Evolutionary conservation across 2,888 invertebrate species (phyloP), one percentile per base, ranked within the genome.

Genomic region (Erynnis tages): DNA sequence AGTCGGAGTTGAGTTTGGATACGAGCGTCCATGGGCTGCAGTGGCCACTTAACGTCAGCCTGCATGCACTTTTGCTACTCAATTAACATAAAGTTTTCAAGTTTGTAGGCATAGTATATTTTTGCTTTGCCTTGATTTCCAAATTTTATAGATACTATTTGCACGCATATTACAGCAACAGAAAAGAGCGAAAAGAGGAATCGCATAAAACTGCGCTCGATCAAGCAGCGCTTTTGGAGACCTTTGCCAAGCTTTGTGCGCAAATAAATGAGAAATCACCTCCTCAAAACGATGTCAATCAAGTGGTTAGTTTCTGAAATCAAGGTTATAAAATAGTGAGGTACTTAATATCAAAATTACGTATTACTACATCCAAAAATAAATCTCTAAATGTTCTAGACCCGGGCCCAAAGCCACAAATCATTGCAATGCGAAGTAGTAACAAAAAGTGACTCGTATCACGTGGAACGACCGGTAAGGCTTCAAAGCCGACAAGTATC

Each of bases 371-470:
- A n/a, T n/a, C n/a, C n/a, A n/a, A n/a, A n/a, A n/a, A n/a, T n/a
- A n/a, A n/a, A n/a, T n/a, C n/a, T n/a, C n/a, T n/a, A n/a, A n/a
- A n/a, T n/a, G n/a, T 76, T 73, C 38, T 63, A 85, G 87, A 62
- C 67, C 8, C 76, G 79, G 25, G 70, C 75, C n/a, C 77, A 76
- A 11, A 88, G 88, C 40, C 82, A 88, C 61, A 87, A 87, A 63
- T 88, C 88, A 1, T 60, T 88, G 17, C 86, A 88, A 64, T 86
- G 85, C 55, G 83, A 86, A 65, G 81, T 73, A 1, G 16, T 59
- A 10, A 52, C 76, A 0, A 68, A 57, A 40, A 65, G 60, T 4
- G 73, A 75, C 4, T 30, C 64, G 0, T 66, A 67, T 55, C 71
- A 77, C 2, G 56, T 57, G 0, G 77, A 79, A 1, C 73, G 66